Conservation (phyloP, 2,113 vertebrate genomes). For the Lepisosteus osseus region DNA sequence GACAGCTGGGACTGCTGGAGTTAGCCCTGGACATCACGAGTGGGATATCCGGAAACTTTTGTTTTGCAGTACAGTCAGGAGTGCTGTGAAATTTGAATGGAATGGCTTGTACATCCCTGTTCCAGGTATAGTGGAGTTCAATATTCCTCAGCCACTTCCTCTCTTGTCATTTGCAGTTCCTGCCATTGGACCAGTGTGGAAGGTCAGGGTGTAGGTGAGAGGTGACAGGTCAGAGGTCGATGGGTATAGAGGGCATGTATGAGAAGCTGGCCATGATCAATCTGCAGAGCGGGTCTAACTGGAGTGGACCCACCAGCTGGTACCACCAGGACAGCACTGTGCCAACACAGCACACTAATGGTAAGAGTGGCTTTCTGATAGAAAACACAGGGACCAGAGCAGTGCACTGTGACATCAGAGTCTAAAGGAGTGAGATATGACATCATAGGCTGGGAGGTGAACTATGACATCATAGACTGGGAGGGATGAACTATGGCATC, state of each 20-base stretch:
- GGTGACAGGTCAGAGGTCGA: slow-evolving; percentile 22
- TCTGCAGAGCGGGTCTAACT: slow-evolving; percentile 73
- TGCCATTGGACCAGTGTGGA: too few species aligned
- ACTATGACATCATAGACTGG: neutral
- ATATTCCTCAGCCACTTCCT: too few species aligned
- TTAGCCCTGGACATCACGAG: too few species aligned
- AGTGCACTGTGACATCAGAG: neutral
- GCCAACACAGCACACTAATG: slow-evolving; percentile 64
- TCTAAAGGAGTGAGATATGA: neutral
- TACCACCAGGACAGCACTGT: slow-evolving; percentile 70
- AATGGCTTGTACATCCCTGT: too few species aligned
- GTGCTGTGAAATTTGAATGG: too few species aligned
- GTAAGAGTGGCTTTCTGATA: slow-evolving; percentile 38
- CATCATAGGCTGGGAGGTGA: neutral
- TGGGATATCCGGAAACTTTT: too few species aligned
- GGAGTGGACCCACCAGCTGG: slow-evolving; percentile 76
- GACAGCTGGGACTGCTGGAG: too few species aligned
- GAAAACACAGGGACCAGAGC: neutral
- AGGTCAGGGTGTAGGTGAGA: too few species aligned
- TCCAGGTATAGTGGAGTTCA: too few species aligned
- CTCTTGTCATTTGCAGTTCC: too few species aligned
- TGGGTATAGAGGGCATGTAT: slow-evolving; percentile 61
- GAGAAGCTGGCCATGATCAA: slow-evolving; percentile 82
- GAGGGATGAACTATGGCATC: neutral
- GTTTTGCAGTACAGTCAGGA: too few species aligned